Conservation (phyloP, 2,113 vertebrate species). For the Catharus bicknelli region DNA sequence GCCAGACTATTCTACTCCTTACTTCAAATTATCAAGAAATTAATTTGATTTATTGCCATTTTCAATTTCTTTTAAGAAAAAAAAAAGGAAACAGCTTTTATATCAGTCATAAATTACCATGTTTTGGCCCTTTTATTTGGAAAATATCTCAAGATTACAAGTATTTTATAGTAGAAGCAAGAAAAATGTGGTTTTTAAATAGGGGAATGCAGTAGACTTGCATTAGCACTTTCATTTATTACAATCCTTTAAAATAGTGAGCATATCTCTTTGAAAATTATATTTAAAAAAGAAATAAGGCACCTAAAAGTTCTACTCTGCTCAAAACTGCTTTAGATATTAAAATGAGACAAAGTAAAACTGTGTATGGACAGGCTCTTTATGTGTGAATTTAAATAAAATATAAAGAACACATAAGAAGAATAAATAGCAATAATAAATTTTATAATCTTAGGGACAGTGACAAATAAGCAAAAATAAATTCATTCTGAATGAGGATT, state of each 20-base stretch:
- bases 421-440: not conserved
- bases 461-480: not conserved
- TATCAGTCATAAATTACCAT: not conserved
- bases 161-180: not conserved
- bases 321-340: not conserved
- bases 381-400: not conserved
- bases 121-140: not conserved
- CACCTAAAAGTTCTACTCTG: not conserved
- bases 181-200: not conserved
- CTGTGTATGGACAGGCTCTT: rapidly evolving
- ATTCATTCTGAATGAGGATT: not conserved
- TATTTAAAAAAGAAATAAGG: not conserved
- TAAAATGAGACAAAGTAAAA: not conserved
- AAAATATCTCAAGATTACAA: not conserved
- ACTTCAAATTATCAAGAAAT: not conserved
- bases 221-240: not conserved
- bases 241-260: not conserved
- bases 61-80: not conserved
- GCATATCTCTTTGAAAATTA: not conserved
- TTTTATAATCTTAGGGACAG: not conserved
- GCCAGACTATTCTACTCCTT: not conserved
- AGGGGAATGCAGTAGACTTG: not conserved
- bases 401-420: not conserved
- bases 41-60: not conserved
- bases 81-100: not conserved